Evolutionary conservation across 2,888 invertebrate species (phyloP), one percentile per base, ranked within the genome.

Genomic region (Pachydiplax longipennis): DNA sequence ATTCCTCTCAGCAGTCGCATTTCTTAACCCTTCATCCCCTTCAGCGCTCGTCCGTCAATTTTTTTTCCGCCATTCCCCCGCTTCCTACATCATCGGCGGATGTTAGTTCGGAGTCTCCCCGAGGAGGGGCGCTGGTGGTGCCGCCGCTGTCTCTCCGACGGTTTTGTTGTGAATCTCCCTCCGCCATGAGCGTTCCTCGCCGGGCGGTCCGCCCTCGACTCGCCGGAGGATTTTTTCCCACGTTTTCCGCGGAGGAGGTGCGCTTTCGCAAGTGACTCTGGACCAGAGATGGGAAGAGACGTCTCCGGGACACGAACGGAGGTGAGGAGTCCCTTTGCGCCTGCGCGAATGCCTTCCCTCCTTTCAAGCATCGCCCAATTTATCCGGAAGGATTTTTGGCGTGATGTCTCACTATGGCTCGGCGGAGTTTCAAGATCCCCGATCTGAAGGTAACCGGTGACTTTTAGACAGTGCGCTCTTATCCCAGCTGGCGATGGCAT

Each of bases 151-250:
- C 87, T 40, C 35, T 35, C 87, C 22, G 37, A 18, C 65, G 87
- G 87, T 87, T 53, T 87, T 87, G 87, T 87, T 87, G 87, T 87
- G 87, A 40, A 87, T 87, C n/a, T 61, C 37, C 87, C 58, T 83
- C 87, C 87, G 87, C 87, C 87, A 87, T 87, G 87, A 87, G 53
- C 35, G 87, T 31, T 61, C 35, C 65, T 61, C 87, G 61, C 87
- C 87, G 61, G 87, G 61, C 61, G 87, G 87, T 40, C 37, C 61
- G 8, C 87, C 22, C 58, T 37, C 53, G 35, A 53, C 53, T 83
- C 40, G 37, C 37, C 1, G n/a, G 87, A 61, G 58, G 87, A 87
- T n/a, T 83, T 58, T 83, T 83, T 83, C 83, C 83, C 83, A 83
- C 83, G 83, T 83, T 83, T 83, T 61, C 61, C 61, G 8, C 37